Evolutionary conservation across 2,888 invertebrate genomes (phyloP).

Genomic region (Hypena proboscidalis): DNA sequence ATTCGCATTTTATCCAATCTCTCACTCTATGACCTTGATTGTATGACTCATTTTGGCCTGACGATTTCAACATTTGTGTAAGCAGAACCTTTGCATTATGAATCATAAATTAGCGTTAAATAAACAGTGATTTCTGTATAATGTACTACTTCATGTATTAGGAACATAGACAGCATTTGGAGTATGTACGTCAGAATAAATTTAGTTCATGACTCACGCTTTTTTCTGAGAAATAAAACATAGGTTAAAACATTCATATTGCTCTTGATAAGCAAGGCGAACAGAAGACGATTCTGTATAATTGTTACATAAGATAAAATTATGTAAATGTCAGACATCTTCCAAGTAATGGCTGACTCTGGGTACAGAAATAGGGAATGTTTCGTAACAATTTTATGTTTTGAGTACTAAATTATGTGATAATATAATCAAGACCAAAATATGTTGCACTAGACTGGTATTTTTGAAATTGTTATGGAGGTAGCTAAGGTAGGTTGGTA

Average conservation of each 20-base stretch:
- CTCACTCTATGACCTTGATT: slow-evolving; percentile 1
- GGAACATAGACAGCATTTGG: slow-evolving; percentile 7
- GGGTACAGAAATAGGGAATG: too few relatives aligned
- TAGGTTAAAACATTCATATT: neutral
- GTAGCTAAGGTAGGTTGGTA: too few relatives aligned
- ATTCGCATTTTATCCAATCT: slow-evolving; percentile 10
- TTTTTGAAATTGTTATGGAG: too few relatives aligned
- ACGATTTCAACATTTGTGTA: slow-evolving; percentile 14
- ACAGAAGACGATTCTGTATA: slow-evolving; percentile 1
- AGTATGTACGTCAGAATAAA: neutral
- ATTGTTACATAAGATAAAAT: slow-evolving; percentile 17
- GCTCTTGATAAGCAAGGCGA: slow-evolving; percentile 18
- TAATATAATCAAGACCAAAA: too few relatives aligned
- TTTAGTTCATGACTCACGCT: slow-evolving; percentile 1
- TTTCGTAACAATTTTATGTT: too few relatives aligned
- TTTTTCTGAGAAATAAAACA: slow-evolving; percentile 5
- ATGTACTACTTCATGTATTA: slow-evolving; percentile 1
- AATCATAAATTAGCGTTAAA: slow-evolving; percentile 15
- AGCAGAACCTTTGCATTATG: slow-evolving; percentile 18
- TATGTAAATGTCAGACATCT: neutral
- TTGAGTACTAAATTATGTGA: too few relatives aligned
- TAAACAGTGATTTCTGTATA: slow-evolving; percentile 2
- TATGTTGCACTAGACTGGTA: too few relatives aligned
- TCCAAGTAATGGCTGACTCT: too few relatives aligned
- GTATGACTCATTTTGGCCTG: slow-evolving; percentile 16